Conservation (phyloP, 2,888 invertebrate genomes). For the Ferrisia virgata region DNA sequence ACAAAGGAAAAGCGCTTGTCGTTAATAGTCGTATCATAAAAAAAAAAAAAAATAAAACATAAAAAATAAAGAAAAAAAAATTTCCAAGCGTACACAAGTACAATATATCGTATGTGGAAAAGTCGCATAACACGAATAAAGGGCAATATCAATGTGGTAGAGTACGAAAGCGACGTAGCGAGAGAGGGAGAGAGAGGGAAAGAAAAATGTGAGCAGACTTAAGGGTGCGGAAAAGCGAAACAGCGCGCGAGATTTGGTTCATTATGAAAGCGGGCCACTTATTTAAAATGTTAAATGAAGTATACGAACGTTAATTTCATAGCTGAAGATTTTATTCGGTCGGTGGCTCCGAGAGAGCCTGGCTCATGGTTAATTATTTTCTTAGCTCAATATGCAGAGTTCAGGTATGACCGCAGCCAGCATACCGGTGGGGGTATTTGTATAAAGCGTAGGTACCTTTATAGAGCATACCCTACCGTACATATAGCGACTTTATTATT, state of each 20-base stretch:
- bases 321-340: constrained; percentile 18
- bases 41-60: too few species aligned
- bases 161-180: not conserved
- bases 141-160: not conserved
- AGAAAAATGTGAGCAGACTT: too few species aligned
- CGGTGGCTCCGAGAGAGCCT: not conserved
- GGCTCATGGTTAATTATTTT: not conserved
- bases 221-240: not conserved
- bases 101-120: not conserved
- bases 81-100: not conserved
- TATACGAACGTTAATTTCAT: constrained; percentile 8
- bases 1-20: not conserved
- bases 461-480: not conserved
- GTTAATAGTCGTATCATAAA: not conserved
- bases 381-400: not conserved
- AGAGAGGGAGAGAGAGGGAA: not conserved
- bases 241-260: constrained; percentile 13
- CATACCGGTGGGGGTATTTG: not conserved
- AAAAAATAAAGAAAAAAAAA: too few species aligned
- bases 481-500: not conserved
- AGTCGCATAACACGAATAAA: not conserved
- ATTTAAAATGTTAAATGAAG: constrained; percentile 23
- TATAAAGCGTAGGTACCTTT: not conserved
- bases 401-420: not conserved
- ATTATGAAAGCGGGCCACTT: not conserved